Conservation (phyloP, 2,888 invertebrate genomes). For the Thera britannica region DNA sequence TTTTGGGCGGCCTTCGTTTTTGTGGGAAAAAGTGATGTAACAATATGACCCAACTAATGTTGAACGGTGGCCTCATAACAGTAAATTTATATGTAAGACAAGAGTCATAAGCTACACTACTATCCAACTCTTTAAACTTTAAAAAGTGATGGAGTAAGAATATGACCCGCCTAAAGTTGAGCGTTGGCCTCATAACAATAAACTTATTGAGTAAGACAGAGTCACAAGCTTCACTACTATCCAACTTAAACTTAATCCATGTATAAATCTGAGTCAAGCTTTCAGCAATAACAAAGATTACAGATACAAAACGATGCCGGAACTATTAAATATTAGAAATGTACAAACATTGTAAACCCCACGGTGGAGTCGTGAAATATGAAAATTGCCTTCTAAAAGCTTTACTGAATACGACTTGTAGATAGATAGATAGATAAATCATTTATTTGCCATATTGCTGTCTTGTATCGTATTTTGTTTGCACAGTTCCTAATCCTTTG, state of each 20-base stretch:
- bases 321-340: conserved; percentile 31
- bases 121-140: too few species aligned
- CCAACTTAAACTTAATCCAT: neutral
- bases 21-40: too few species aligned
- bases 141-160: too few species aligned
- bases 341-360: conserved; percentile 33
- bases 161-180: too few species aligned
- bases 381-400: conserved; percentile 37
- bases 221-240: neutral
- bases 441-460: too few species aligned
- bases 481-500: conserved; percentile 37
- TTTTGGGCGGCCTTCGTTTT: too few species aligned
- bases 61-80: too few species aligned
- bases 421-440: too few species aligned
- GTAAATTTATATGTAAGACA: too few species aligned
- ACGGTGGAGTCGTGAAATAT: conserved; percentile 31
- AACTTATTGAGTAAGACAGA: neutral
- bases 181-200: too few species aligned
- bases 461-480: conserved; percentile 34
- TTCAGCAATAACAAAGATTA: conserved; percentile 33
- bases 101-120: too few species aligned
- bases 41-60: too few species aligned
- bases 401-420: conserved; percentile 30
- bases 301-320: conserved; percentile 27
- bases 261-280: conserved; percentile 12